Evolutionary conservation across 2,888 invertebrate genomes (phyloP).

Genomic region (Philopedon plagiatum): DNA sequence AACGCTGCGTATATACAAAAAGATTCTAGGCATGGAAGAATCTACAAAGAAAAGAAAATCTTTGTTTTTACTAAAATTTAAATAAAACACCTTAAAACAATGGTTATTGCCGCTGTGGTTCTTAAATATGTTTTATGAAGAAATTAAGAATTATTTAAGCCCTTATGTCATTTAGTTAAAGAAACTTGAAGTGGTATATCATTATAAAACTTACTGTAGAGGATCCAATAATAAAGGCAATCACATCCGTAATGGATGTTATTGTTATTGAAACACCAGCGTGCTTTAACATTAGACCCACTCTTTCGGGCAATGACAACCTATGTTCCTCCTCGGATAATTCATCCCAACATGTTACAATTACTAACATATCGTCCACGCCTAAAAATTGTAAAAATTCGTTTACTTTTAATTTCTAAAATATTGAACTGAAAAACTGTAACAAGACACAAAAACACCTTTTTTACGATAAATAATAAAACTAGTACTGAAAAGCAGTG

Average conservation of each 20-base stretch:
- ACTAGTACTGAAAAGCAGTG: too few relatives aligned
- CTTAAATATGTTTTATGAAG: too few relatives aligned
- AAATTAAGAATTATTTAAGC: too few relatives aligned
- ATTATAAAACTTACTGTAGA: constrained; percentile 74
- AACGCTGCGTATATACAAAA: constrained; percentile 87
- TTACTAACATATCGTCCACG: constrained; percentile 90
- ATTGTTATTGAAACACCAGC: constrained; percentile 89
- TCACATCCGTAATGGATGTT: constrained; percentile 86
- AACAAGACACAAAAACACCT: too few relatives aligned
- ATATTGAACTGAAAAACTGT: too few relatives aligned
- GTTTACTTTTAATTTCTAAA: constrained; percentile 27
- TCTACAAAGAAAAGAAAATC: constrained; percentile 69
- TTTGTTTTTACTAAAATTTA: too few relatives aligned
- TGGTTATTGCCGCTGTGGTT: too few relatives aligned
- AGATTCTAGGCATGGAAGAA: constrained; percentile 84
- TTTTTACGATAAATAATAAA: too few relatives aligned
- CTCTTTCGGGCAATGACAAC: constrained; percentile 74
- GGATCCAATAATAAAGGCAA: constrained; percentile 84
- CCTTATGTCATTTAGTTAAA: too few relatives aligned
- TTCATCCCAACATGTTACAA: constrained; percentile 84
- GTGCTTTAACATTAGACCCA: constrained; percentile 81
- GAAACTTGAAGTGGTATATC: neutral
- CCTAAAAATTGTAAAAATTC: constrained; percentile 64
- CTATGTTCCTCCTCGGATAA: constrained; percentile 71
- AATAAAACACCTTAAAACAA: too few relatives aligned